Percentiles rank a stretch among this genome's conserved stretches.
These are phyloP conservation scores for Phoebastria nigripes DNA, from an alignment of 2,797 vertebrate species.

Conservation along the genomic window DNA sequence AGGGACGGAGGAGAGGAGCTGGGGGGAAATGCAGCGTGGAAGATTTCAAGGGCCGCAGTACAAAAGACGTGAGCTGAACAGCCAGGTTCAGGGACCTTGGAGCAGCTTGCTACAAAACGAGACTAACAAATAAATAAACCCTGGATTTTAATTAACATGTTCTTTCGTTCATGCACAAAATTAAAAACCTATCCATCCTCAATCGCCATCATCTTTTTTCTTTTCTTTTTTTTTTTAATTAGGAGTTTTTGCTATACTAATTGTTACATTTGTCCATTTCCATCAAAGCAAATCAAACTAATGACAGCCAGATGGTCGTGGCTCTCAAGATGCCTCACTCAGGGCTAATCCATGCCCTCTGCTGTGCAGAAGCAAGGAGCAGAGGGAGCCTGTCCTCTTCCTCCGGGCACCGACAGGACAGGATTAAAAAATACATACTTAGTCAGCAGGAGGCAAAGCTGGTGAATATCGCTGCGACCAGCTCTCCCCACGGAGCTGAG, in stretches of 20 bases:
- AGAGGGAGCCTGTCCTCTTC: neutral
- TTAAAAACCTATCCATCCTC: constrained; percentile 9
- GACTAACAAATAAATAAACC: neutral
- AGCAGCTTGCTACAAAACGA: neutral
- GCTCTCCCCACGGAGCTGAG: neutral
- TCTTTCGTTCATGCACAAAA: neutral
- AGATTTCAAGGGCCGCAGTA: neutral
- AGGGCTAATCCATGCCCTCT: neutral
- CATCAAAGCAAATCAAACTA: constrained; percentile 45
- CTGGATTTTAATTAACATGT: constrained; percentile 55
- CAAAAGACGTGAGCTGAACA: neutral
- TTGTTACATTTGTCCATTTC: constrained; percentile 61
- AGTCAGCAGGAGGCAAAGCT: neutral
- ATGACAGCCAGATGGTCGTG: constrained; percentile 44
- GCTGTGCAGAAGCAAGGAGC: neutral
- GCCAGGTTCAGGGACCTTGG: neutral
- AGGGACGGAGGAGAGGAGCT: neutral
- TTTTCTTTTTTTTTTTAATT: constrained; percentile 20
- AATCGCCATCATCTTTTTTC: neutral
- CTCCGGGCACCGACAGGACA: neutral
- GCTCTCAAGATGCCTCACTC: constrained; percentile 56
- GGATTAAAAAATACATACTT: neutral
- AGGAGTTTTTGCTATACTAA: constrained; percentile 53
- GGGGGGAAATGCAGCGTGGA: neutral
- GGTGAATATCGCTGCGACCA: neutral